Percentiles rank a stretch among this genome's conserved stretches.
phyloP scores from a whole-genome alignment of 2,888 invertebrate genomes.

The Spatulosminthurus flaviceps region DNA sequence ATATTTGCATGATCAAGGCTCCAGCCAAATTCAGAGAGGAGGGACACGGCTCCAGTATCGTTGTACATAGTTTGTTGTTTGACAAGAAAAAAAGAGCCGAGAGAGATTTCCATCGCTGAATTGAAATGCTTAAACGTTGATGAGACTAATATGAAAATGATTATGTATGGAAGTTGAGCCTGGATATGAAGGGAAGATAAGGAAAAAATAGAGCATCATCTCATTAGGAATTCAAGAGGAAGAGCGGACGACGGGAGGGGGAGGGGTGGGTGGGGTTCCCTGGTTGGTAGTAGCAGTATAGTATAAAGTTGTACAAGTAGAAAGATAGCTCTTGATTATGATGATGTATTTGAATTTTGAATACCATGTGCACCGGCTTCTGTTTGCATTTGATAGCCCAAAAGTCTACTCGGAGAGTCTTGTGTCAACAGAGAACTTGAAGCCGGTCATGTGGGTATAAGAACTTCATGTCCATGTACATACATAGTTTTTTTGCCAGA shows the following conservation, averaged over 20 bases:
- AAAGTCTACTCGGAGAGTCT: constrained; percentile 12
- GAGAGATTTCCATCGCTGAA: constrained; percentile 30
- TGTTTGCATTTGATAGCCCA: constrained; percentile 25
- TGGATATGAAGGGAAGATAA: constrained; percentile 8
- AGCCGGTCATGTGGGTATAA: background rate
- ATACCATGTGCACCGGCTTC: constrained; percentile 24
- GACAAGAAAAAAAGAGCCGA: background rate
- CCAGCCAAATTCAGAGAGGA: background rate
- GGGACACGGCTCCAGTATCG: background rate
- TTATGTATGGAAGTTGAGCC: constrained; percentile 1
- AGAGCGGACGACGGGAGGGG: background rate
- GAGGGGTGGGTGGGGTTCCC: background rate
- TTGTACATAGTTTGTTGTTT: no score
- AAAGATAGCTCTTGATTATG: constrained; percentile 35
- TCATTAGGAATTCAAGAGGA: constrained; percentile 36
- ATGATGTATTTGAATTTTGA: constrained; percentile 32
- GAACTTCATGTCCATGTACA: background rate
- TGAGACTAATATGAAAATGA: constrained; percentile 35
- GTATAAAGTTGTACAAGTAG: constrained; percentile 10
- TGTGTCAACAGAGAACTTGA: constrained; percentile 38
- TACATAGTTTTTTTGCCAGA: background rate
- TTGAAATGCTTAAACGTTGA: constrained; percentile 38
- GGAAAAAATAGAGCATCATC: constrained; percentile 23
- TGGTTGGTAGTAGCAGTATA: no score
- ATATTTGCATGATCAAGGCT: constrained; percentile 9